Conservation (phyloP, 2,888 invertebrate species). For the Lithophane ornitopus region DNA sequence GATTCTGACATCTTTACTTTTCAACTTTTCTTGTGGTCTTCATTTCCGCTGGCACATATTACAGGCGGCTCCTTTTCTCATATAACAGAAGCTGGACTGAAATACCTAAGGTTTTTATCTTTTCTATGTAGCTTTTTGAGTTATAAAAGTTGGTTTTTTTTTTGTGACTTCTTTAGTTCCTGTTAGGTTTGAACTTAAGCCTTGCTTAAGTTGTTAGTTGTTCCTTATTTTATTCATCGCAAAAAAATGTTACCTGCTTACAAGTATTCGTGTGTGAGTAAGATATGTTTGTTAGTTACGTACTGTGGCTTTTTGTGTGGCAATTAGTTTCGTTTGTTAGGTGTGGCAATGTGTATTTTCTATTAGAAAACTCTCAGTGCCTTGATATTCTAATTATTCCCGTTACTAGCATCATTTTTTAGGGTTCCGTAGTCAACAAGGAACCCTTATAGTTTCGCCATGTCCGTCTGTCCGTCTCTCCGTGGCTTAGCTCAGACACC, state of each 20-base stretch:
- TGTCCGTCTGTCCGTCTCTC: too few relatives aligned
- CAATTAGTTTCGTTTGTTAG: not conserved
- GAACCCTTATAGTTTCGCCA: too few relatives aligned
- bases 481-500: too few relatives aligned
- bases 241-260: too few relatives aligned
- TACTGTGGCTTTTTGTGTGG: not conserved
- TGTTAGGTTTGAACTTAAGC: not conserved
- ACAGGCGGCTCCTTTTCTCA: not conserved
- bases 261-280: not conserved
- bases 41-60: conserved; percentile 42
- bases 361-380: not conserved
- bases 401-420: not conserved
- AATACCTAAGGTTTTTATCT: not conserved
- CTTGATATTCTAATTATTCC: not conserved
- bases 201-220: not conserved
- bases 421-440: too few relatives aligned
- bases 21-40: conserved; percentile 22
- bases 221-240: not conserved
- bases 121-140: not conserved
- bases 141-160: not conserved
- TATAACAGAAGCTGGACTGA: conserved; percentile 24
- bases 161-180: not conserved
- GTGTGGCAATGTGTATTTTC: not conserved
- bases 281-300: not conserved
- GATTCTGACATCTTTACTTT: conserved; percentile 10